Percentiles rank a stretch among this genome's conserved stretches.
These are phyloP conservation scores for Cheilosia vernalis DNA, from an alignment of 2,888 invertebrate species.

Conservation along the genomic window DNA sequence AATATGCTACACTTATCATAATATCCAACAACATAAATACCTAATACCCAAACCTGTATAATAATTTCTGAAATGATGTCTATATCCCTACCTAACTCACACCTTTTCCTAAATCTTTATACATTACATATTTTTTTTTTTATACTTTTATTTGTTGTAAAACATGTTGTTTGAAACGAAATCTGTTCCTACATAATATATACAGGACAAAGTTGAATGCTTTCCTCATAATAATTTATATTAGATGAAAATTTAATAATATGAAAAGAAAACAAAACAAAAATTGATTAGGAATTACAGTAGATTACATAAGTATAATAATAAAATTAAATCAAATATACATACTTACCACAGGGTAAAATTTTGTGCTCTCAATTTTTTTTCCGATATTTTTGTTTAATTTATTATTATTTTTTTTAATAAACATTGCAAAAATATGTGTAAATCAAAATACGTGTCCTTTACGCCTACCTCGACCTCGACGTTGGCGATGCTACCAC, in stretches of 20 bases:
- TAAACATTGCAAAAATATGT: constrained; percentile 62
- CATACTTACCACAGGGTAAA: constrained; percentile 44
- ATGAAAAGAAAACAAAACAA: neutral
- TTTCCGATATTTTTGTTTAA: constrained; percentile 15
- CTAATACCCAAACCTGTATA: too few species aligned
- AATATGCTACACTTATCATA: too few species aligned
- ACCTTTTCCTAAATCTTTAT: too few species aligned
- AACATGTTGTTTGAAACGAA: too few species aligned
- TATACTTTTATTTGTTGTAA: too few species aligned
- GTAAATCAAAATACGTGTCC: constrained; percentile 75
- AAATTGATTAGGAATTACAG: neutral
- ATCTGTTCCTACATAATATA: too few species aligned
- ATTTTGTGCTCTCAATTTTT: constrained; percentile 27
- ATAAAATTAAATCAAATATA: constrained; percentile 18
- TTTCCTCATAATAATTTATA: constrained; percentile 9
- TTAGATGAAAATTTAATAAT: neutral
- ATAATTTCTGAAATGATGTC: too few species aligned
- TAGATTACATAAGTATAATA: neutral
- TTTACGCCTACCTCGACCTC: constrained; percentile 82
- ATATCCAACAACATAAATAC: too few species aligned
- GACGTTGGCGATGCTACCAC: constrained; percentile 82
- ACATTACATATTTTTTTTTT: too few species aligned
- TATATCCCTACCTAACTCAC: too few species aligned
- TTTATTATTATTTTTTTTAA: constrained; percentile 59
- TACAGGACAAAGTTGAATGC: constrained; percentile 16